Evolutionary conservation across 2,888 invertebrate species (phyloP), one percentile per base, ranked within the genome.

Genomic region (Toxonevra muliebris): DNA sequence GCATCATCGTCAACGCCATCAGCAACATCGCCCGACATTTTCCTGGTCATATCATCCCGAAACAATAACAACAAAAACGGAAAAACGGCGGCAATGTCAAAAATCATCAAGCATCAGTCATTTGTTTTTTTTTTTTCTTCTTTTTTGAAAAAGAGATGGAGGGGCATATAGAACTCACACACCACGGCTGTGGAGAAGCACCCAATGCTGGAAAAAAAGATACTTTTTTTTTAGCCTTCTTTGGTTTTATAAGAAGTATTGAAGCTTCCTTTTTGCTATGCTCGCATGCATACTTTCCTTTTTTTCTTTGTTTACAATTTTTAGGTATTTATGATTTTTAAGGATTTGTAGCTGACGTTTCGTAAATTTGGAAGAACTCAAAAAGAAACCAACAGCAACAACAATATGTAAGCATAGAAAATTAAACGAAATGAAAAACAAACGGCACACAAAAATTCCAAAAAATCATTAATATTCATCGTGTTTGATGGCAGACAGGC

Each of bases 391-490:
- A 45, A 41, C 50, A 60, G 54, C 19, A 66, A 19, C 11, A 55
- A 41, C 40, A 42, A 65, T 53, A 42, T 15, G 41, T 30, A 54
- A 4, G 30, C 7, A 30, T 30, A 30, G 30, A 30, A 30, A 30
- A 30, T 30, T 30, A 30, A 30, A 30, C 57, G 63, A 68, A 64
- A 59, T 43, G 58, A 59, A 67, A 63, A 45, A 30, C 61, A 66
- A 61, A 50, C 41, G 52, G 15, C 42, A 60, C 42, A 60, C 41
- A 15, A 12, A 61, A 61, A 11, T 8, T 19, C 12, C 15, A 72
- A 59, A 69, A 73, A 77, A 76, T 78, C 81, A 79, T 80, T 82
- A 81, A 82, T 82, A 80, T 82, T 81, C 77, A 81, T 79, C 74
- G 72, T 45, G 61, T 59, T 69, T 60, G 61, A 65, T 64, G 66